Evolutionary conservation across 2,888 invertebrate species (phyloP), one percentile per base, ranked within the genome.

Genomic region (Odontothrips loti): DNA sequence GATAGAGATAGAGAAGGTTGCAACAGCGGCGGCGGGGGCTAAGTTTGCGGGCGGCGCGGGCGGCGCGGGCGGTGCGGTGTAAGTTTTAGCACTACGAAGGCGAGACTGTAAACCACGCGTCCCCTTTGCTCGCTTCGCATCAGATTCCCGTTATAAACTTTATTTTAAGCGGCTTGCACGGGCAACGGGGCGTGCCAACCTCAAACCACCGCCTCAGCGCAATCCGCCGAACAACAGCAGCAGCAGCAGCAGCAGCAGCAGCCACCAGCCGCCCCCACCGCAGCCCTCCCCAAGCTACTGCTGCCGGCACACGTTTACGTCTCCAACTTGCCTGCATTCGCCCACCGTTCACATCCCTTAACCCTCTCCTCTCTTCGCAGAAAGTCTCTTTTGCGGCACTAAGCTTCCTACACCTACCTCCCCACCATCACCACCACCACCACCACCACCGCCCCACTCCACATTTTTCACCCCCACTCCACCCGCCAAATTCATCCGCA

Each of bases 131-230:
- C 68, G 23, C 68, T 75, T 75, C 23, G 23, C 68, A 75, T 75
- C 68, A 75, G 68, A 75, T 27, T 23, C 8, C 68, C 68, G 12
- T 75, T 75, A 27, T 75, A 27, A 75, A 75, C 68, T 75, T 75
- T 75, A 75, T 23, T 75, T 75, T 75, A 75, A 75, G 68, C 23
- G 68, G 68, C 68, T 75, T 75, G 23, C 23, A 9, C 23, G 34
- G 34, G 34, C 34, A 43, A 2, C 34, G 34, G 3, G 34, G 34
- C 34, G 34, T 15, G 58, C 58, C 15, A 43, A 43, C 34, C 34
- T 43, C 34, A 43, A 51, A 20, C 17, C 58, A 58, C 15, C 58
- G 6, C 15, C 58, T 17, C 58, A 17, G 34, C 34, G 34, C 34
- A 43, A 43, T 43, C 34, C 34, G 2, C 34, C 34, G 3, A 43